Base-by-base conservation (phyloP, 2,888 invertebrate species). In the Subacronicta megacephala region DNA sequence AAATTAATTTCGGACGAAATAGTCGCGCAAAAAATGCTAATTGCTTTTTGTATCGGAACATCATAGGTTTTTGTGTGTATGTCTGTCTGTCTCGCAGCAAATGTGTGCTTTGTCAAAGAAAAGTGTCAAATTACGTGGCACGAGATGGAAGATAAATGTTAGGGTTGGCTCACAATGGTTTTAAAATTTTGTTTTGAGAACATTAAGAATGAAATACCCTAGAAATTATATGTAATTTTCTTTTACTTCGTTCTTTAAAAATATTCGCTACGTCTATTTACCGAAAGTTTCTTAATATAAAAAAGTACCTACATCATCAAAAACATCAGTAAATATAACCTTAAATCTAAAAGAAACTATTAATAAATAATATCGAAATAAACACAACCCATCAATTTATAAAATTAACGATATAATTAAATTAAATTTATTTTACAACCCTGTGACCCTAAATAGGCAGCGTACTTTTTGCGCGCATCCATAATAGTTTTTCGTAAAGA, bases 41-140 rank as follows among this genome's bases (percentile, higher is more conserved):
- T 93, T 93, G 90, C 90, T 93, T 93, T 94, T 93, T 93, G 89
- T 90, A 83, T 74, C 63, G 64, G 62, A 43, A 54, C 71, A 45
- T 52, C 59, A 66, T 82, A 74, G 76, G 89, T 93, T 93, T 93
- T 93, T 93, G 88, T 89, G 85, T 82, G 76, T 81, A 79, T 82
- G 84, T 81, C 81, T 83, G 82, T 81, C 49, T 68, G 79, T 87
- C 82, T 78, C 76, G 83, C 80, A 89, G 90, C 90, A 92, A 93
- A 93, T 91, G 92, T 93, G 93, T 88, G 87, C 88, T 92, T 92
- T 93, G 93, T 93, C 93, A 93, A 85, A 45, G 91, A 85, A 93
- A 93, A 93, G 94, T 94, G 94, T 94, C 93, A 93, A 92, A 92
- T 94, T 93, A 93, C 94, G 83, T 89, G 86, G 92, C 92, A 91